phyloP scores from a whole-genome alignment of 2,888 invertebrate genomes.

The Cryptus armator region DNA sequence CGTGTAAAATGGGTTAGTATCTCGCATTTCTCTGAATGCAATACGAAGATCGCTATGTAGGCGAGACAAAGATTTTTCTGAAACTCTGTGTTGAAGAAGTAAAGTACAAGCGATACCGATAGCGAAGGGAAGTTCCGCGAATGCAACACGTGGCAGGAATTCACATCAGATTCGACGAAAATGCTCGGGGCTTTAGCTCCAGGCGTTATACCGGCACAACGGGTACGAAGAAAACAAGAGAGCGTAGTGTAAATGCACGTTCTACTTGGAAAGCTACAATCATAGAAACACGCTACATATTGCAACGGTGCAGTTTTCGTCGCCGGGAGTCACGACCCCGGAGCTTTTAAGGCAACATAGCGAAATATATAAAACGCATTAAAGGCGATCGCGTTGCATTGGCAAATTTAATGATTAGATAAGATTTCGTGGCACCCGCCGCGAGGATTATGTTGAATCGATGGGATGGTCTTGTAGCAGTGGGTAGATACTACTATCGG shows the following conservation, averaged over 20 bases:
- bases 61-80: background rate
- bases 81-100: background rate
- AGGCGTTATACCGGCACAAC: background rate
- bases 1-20: background rate
- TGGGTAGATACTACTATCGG: constrained; percentile 8
- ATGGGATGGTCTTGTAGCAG: constrained; percentile 21
- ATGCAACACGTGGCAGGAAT: constrained; percentile 56
- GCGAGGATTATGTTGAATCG: constrained; percentile 25
- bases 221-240: constrained; percentile 1
- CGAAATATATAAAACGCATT: constrained; percentile 19
- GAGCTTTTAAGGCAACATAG: constrained; percentile 15
- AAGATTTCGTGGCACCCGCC: constrained; percentile 33
- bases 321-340: background rate
- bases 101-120: background rate
- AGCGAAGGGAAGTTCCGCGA: background rate
- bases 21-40: background rate
- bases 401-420: constrained; percentile 40
- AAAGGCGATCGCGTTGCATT: constrained; percentile 17
- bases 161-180: constrained; percentile 41
- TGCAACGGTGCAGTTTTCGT: background rate
- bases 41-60: background rate
- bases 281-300: constrained; percentile 2
- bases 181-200: background rate
- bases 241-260: background rate
- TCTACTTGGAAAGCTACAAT: background rate